Evolutionary conservation across 2,888 invertebrate species (phyloP), one percentile per base, ranked within the genome.

Genomic region (Pachycephus smyrnensis): DNA sequence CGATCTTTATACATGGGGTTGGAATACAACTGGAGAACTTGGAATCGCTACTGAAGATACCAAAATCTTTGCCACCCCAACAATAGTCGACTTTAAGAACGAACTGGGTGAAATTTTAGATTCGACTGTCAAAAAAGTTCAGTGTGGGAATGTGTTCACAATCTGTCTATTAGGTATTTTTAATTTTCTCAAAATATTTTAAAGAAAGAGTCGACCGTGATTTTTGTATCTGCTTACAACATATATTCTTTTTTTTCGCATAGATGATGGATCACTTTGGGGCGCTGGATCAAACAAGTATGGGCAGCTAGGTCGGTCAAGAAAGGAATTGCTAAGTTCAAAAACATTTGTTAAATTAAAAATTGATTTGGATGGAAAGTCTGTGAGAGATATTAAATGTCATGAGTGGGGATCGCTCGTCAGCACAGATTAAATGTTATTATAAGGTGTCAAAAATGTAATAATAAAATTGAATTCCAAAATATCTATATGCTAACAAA

Each of bases 1-100:
- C 23, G 98, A 98, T 90, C 88, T 98, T 0, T 98, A 98, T 89
- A 93, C 94, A 3, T 98, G 98, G 98, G 98, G 98, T 11, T 97
- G 96, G 95, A 98, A 98, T 92, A 95, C 96, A 81, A 94, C 94
- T 86, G 98, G 98, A 0, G 97, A 98, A 91, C 92, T 98, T 30
- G 98, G 98, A 11, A 90, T 96, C 40, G 90, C 91, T 55, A 87
- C 89, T 11, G 89, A 92, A 80, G 92, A 92, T 79, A 88, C 88
- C 68, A 88, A 91, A 80, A 87, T 93, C 40, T 89, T 93, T 86
- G 92, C 94, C 3, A 87, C 91, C 36, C 92, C 93, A 33, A 92
- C 92, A 83, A 88, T 94, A 4, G 92, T 93, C 69, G 93, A 94
- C 86, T 91, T 92, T 79, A 87, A 88, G 75, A 82, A 89, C 73